Conservation (phyloP, 2,888 invertebrate species). For the Sceliomorpha sp. region DNA sequence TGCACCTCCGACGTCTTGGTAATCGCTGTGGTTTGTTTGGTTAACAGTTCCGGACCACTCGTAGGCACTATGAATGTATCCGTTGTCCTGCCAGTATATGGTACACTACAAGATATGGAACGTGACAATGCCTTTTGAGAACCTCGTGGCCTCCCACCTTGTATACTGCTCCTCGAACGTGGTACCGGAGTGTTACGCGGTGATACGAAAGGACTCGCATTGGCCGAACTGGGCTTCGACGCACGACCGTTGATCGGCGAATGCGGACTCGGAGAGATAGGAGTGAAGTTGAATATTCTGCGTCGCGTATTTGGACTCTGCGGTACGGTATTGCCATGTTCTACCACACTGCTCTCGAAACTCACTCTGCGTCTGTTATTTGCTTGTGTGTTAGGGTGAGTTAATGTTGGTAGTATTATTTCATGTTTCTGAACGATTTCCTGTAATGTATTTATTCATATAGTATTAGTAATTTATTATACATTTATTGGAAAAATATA, state of each 20-base stretch:
- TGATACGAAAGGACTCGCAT: slow-evolving; percentile 90
- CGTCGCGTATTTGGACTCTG: slow-evolving; percentile 89
- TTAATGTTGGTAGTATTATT: slow-evolving; percentile 74
- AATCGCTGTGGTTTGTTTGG: slow-evolving; percentile 60
- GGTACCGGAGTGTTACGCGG: slow-evolving; percentile 89
- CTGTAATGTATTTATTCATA: no score
- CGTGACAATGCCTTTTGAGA: slow-evolving; percentile 71
- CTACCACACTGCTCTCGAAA: slow-evolving; percentile 81
- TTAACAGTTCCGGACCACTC: slow-evolving; percentile 63
- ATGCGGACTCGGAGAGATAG: slow-evolving; percentile 90
- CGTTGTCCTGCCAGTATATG: slow-evolving; percentile 66
- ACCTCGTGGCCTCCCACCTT: slow-evolving; percentile 69
- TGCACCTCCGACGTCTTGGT: slow-evolving; percentile 67
- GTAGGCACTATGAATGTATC: slow-evolving; percentile 75
- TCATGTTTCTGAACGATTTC: slow-evolving; percentile 66
- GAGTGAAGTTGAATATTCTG: slow-evolving; percentile 91
- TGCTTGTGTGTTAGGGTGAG: slow-evolving; percentile 64
- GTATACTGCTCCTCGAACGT: slow-evolving; percentile 84
- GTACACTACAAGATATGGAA: slow-evolving; percentile 76
- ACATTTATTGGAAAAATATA: no score
- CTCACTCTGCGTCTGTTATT: slow-evolving; percentile 81
- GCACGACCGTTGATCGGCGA: slow-evolving; percentile 83
- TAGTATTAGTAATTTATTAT: no score
- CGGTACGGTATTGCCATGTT: slow-evolving; percentile 82
- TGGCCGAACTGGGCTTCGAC: slow-evolving; percentile 85